A percentile compares a stretch with the other conserved stretches of the same genome.
Evolutionary conservation across 2,888 invertebrate genomes (phyloP).

Genomic region (Heliconius cydno): DNA sequence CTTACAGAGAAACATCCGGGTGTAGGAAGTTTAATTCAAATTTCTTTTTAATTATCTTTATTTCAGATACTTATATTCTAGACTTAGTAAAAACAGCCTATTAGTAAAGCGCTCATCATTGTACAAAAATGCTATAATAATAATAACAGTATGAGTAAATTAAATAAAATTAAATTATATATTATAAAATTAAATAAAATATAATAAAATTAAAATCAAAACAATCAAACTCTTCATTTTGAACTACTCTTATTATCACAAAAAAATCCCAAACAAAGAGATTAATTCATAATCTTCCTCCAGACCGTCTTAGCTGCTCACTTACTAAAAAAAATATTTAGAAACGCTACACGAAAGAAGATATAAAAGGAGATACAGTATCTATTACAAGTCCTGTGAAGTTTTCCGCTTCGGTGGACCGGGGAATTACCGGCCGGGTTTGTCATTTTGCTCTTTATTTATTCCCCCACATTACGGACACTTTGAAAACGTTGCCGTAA

Average conservation of each 20-base stretch:
- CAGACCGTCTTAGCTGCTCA: slow-evolving; percentile 1
- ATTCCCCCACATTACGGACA: slow-evolving; percentile 47
- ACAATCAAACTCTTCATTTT: background rate
- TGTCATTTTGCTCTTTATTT: slow-evolving; percentile 50
- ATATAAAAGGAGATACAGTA: slow-evolving; percentile 41
- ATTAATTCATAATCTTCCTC: slow-evolving; percentile 5
- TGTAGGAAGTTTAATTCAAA: too few relatives aligned
- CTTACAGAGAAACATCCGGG: too few relatives aligned
- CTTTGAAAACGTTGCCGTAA: slow-evolving; percentile 42
- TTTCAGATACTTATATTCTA: too few relatives aligned
- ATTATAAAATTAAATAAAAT: too few relatives aligned
- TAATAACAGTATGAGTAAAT: too few relatives aligned
- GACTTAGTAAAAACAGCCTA: too few relatives aligned
- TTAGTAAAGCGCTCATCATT: too few relatives aligned
- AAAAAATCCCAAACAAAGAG: background rate
- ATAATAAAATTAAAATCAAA: too few relatives aligned
- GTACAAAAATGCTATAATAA: too few relatives aligned
- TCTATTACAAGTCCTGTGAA: slow-evolving; percentile 51
- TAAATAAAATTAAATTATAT: too few relatives aligned
- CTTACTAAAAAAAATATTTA: slow-evolving; percentile 29
- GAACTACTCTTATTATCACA: background rate
- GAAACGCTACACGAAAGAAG: slow-evolving; percentile 37
- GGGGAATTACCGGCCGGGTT: slow-evolving; percentile 56
- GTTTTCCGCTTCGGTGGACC: slow-evolving; percentile 62
- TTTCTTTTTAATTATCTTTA: too few relatives aligned